Percentiles rank a stretch among this genome's conserved stretches.
phyloP scores from a whole-genome alignment of 1,140 invertebrate genomes.

The Sitophilus oryzae region DNA sequence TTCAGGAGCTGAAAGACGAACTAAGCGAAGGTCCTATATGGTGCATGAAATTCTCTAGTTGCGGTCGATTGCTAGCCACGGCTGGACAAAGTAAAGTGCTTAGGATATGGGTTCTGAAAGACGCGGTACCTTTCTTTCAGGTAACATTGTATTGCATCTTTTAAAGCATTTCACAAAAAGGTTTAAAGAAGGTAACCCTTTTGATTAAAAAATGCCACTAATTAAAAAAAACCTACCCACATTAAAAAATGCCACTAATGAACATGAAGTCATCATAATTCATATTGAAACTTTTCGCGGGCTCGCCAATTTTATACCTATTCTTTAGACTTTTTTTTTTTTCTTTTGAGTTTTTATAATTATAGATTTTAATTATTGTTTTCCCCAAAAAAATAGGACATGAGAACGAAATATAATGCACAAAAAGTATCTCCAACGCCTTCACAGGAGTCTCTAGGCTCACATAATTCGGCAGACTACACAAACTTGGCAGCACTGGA shows the following conservation, averaged over 20 bases:
- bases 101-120: conserved; percentile 88
- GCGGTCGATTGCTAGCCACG: conserved; percentile 87
- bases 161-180: no score
- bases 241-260: not conserved
- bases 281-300: no score
- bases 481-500: conserved; percentile 49
- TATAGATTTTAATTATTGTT: no score
- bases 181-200: no score
- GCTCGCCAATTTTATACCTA: no score
- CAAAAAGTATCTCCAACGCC: conserved; percentile 85
- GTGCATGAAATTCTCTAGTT: conserved; percentile 98
- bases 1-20: conserved; percentile 53
- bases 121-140: conserved; percentile 84
- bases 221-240: conserved; percentile 4
- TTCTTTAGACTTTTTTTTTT: no score
- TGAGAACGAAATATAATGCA: conserved; percentile 87
- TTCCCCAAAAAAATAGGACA: no score
- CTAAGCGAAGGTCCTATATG: conserved; percentile 86
- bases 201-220: not conserved
- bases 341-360: no score
- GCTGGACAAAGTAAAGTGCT: conserved; percentile 93
- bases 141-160: no score
- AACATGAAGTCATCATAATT: not conserved
- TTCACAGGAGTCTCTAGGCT: conserved; percentile 80
- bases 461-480: conserved; percentile 66